Evolutionary conservation across 2,888 invertebrate species (phyloP), one percentile per base, ranked within the genome.

Genomic region (Seira sanloemensis): DNA sequence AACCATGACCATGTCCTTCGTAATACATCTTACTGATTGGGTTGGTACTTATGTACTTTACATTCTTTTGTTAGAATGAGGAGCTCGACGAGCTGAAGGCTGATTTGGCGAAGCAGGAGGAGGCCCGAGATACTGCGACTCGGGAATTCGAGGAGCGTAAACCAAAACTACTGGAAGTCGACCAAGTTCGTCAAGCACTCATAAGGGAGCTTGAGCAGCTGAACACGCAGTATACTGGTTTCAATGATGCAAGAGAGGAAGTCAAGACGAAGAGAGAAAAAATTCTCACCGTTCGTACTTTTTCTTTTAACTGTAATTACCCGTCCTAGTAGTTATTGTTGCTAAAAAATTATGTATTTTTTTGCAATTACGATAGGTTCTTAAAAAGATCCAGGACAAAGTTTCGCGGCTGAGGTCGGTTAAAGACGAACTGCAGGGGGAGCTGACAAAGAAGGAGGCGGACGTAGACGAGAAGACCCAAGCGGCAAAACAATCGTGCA

Each of bases 11-110:
- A 12, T 37, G 5, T 37, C 12, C 12, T 37, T 37, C n/a, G n/a
- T n/a, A n/a, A n/a, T n/a, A n/a, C n/a, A n/a, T n/a, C n/a, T n/a
- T n/a, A n/a, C n/a, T n/a, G n/a, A n/a, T n/a, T n/a, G n/a, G n/a
- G n/a, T n/a, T n/a, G n/a, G n/a, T n/a, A 37, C 37, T 37, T 37
- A 7, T 37, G 37, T 37, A 37, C 37, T 37, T n/a, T 37, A 37
- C 37, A 7, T 37, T 12, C 37, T 37, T 37, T 5, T 37, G 37
- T 19, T 72, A 86, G 86, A 62, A 58, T 21, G 86, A 86, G 26
- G 86, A 83, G 23, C 12, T 83, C 0, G 50, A 58, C 2, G 86
- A 87, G 9, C 46, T 80, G 16, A 54, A 65, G 16, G 78, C 76
- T 9, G 78, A 83, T 2, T 1, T 80, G 1, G 67, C 67, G 7